Evolutionary conservation across 2,113 vertebrate genomes (phyloP), one percentile per base, ranked within the genome.

Genomic region (Amia ocellicauda): DNA sequence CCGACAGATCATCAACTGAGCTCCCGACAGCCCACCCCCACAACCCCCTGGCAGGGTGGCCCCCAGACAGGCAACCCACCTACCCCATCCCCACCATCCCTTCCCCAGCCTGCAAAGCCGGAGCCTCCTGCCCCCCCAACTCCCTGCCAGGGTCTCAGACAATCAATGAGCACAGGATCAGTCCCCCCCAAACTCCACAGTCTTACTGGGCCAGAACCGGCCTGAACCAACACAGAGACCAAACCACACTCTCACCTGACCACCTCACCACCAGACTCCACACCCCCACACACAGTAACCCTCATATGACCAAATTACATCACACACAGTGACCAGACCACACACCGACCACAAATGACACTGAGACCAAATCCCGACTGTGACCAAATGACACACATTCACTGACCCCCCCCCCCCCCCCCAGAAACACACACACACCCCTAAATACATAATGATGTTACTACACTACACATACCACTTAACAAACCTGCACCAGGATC

Each of bases 1-100:
- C 62, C 84, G 96, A 72, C 96, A 99, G 90, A 99, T 98, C 85
- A 85, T 86, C 41, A 85, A 86, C 73, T 82, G 66, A 83, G 62
- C 4, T 3, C 0, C 26, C 28, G n/a, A 16, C 56, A 27, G 67
- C 86, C 80, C 79, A n/a, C n/a, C 4, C 0, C 26, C 28, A 16
- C 56, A 27, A 67, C 86, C 80, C 79, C 70, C 22, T 45, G 7
- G 43, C 13, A 14, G 43, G n/a, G 43, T 4, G 16, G n/a, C 43
- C 7, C 13, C 10, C 8, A 14, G n/a, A n/a, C 13, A 47, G 14
- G n/a, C 72, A 54, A 56, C 50, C 60, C 31, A 1, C 5, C 11
- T 36, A 7, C 7, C 43, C 2, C 7, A 68, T 22, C 54, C 66
- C 29, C 45, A 11, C 16, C 47, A 24, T 51, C 13, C 45, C 22